A percentile compares a stretch with the other conserved stretches of the same genome.
Conservation (phyloP, 2,797 vertebrate genomes). For the Liasis olivaceus region DNA sequence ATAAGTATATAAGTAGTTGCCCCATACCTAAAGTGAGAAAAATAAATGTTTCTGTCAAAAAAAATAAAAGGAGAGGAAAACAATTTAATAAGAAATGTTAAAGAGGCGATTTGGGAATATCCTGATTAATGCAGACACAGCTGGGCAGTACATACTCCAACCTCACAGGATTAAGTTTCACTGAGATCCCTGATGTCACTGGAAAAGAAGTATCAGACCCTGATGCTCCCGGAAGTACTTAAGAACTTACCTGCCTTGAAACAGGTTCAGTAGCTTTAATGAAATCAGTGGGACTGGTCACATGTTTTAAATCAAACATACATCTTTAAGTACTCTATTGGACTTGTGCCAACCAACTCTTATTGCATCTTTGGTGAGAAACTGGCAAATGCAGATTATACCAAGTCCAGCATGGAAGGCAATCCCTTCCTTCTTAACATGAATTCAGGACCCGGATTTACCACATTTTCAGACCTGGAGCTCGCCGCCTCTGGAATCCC, state of each 20-base stretch:
- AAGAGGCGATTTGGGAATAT: background rate
- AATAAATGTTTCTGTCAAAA: background rate
- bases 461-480: background rate
- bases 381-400: background rate
- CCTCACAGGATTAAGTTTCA: background rate
- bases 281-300: conserved; percentile 23
- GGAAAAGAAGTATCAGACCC: background rate
- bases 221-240: background rate
- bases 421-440: background rate
- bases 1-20: background rate
- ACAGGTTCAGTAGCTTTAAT: conserved; percentile 11
- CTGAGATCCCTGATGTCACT: conserved; percentile 11
- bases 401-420: background rate
- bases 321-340: conserved; percentile 8
- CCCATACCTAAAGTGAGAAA: background rate
- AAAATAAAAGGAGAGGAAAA: background rate
- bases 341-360: background rate
- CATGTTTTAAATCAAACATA: conserved; percentile 31
- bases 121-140: background rate
- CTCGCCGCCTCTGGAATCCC: background rate
- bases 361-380: background rate
- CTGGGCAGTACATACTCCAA: background rate
- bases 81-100: background rate
- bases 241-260: conserved; percentile 12
- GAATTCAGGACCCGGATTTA: background rate